Percentiles rank a stretch among this genome's conserved stretches.
These are phyloP conservation scores for Sebastes iracundus DNA, from an alignment of 2,797 vertebrate species.

Conservation along the genomic window DNA sequence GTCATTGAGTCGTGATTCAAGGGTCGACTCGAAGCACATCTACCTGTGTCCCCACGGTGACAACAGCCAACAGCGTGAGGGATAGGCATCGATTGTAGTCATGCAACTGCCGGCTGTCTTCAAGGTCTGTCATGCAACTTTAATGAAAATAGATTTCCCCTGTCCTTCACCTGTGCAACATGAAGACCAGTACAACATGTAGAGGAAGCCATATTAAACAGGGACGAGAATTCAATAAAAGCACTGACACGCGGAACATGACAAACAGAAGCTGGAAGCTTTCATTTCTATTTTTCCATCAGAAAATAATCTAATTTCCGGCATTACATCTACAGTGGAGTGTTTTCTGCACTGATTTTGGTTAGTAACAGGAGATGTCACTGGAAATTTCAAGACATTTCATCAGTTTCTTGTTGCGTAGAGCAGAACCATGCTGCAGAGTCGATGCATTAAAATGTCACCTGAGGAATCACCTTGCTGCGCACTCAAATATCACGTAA, in stretches of 20 bases:
- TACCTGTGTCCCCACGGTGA: slow-evolving; percentile 37
- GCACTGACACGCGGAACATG: neutral
- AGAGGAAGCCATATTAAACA: slow-evolving; percentile 32
- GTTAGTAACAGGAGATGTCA: slow-evolving; percentile 1
- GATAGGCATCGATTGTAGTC: slow-evolving; percentile 46
- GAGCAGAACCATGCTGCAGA: neutral
- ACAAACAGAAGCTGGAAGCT: slow-evolving; percentile 13
- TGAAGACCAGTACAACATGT: slow-evolving; percentile 6
- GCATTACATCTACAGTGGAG: neutral
- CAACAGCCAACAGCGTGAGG: slow-evolving; percentile 28
- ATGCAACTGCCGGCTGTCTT: slow-evolving; percentile 50
- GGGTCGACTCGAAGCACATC: slow-evolving; percentile 32
- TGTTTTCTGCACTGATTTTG: neutral
- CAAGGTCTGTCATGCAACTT: slow-evolving; percentile 64
- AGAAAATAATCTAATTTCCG: neutral
- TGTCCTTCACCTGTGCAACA: slow-evolving; percentile 58
- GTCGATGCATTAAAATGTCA: slow-evolving; percentile 31
- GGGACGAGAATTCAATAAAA: slow-evolving; percentile 5
- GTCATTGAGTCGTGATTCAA: slow-evolving; percentile 36
- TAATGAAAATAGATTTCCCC: slow-evolving; percentile 77
- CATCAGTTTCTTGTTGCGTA: slow-evolving; percentile 25
- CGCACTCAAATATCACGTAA: slow-evolving; percentile 12
- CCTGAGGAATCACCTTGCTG: slow-evolving; percentile 25
- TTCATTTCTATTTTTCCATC: neutral
- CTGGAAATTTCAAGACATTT: slow-evolving; percentile 34